phyloP scores from a whole-genome alignment of 2,113 vertebrate genomes.

The Hippocampus mohnikei region DNA sequence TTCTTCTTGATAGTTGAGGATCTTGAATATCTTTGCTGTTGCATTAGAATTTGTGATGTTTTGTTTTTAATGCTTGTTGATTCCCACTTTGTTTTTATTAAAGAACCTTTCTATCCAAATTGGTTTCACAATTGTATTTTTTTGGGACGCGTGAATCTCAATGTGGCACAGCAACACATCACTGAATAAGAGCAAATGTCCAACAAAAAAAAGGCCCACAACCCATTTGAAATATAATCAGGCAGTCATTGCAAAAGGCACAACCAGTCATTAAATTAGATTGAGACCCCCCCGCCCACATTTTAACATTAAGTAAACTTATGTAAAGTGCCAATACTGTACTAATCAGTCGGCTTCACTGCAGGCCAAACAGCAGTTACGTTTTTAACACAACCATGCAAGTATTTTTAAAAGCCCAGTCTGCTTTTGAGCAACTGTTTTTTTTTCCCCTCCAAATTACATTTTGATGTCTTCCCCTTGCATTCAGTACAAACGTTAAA shows the following conservation, averaged over 20 bases:
- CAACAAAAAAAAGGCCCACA: neutral
- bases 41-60: slow-evolving; percentile 5
- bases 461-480: neutral
- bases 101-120: slow-evolving; percentile 41
- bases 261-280: slow-evolving; percentile 11
- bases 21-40: slow-evolving; percentile 8
- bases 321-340: slow-evolving; percentile 33
- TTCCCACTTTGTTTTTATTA: slow-evolving; percentile 47
- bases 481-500: neutral
- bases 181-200: slow-evolving; percentile 3
- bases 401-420: neutral
- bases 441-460: neutral
- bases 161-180: slow-evolving; percentile 44
- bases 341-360: slow-evolving; percentile 1
- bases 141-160: slow-evolving; percentile 23
- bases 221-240: slow-evolving; percentile 1
- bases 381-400: slow-evolving; percentile 8
- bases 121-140: slow-evolving; percentile 28
- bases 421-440: neutral
- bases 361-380: neutral
- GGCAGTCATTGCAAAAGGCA: slow-evolving; percentile 22
- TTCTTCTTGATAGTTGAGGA: slow-evolving; percentile 21
- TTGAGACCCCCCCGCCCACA: neutral
- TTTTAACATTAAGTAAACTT: slow-evolving; percentile 33
- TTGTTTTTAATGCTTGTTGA: slow-evolving; percentile 18